Evolutionary conservation across 2,888 invertebrate species (phyloP), one percentile per base, ranked within the genome.

Genomic region (Agrochola litura): DNA sequence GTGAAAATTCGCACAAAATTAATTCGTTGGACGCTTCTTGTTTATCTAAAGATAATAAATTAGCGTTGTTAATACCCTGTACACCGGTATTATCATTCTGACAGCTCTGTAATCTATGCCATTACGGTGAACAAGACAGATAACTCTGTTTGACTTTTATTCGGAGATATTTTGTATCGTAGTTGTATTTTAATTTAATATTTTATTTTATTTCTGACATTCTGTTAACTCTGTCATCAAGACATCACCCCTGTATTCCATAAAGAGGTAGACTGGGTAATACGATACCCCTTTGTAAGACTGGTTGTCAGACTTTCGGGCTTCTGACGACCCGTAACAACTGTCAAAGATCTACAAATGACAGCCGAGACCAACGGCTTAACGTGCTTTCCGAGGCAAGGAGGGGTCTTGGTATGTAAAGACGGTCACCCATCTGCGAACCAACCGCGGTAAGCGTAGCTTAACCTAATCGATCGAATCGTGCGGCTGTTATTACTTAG

Each of bases 31-130:
- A 67, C 25, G n/a, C 6, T n/a, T 56, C 37, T 68, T 56, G 63
- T 80, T 75, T 76, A 76, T 81, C 22, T 61, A 12, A n/a, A 22
- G 52, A 54, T 68, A 82, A 82, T 82, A 82, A 77, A 82, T 80
- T 76, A 77, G 56, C 37, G 30, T 58, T 66, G 77, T 61, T 82
- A 77, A 82, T 82, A 77, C 76, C 66, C 25, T 46, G 49, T 54
- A 68, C 63, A 25, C 25, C 5, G 54, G 83, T 67, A 79, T 82
- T 82, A 83, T 70, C 77, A 60, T 74, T 77, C 41, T 74, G 83
- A 79, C 70, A 70, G 58, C 74, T 22, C 12, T 30, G 25, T 83
- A 58, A 83, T 79, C 82, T 82, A 79, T 68, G 79, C 71, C 12
- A 79, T 79, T 82, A 75, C 67, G 12, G 54, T 64, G 70, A 70